phyloP scores from a whole-genome alignment of 1,140 invertebrate genomes.

The Calephelis virginiensis region DNA sequence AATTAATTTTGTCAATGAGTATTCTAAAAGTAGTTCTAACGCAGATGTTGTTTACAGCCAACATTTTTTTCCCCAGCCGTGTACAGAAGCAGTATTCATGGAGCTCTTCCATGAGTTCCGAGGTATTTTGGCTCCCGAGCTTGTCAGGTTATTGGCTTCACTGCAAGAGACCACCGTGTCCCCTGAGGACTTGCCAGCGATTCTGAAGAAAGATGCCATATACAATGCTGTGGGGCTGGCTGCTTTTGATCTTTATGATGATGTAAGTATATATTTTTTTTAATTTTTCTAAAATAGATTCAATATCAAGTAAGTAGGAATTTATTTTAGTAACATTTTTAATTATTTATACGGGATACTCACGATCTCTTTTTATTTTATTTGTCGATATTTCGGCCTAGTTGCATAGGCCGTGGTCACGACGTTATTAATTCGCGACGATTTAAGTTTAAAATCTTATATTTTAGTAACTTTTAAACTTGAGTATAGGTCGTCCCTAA shows the following conservation, averaged over 20 bases:
- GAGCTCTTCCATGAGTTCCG: constrained; percentile 88
- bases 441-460: no score
- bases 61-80: constrained; percentile 80
- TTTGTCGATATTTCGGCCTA: no score
- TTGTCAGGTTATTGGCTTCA: constrained; percentile 79
- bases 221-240: constrained; percentile 95
- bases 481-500: no score
- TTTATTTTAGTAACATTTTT: no score
- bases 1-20: no score
- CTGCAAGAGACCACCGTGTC: constrained; percentile 48
- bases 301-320: no score
- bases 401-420: no score
- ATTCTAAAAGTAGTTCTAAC: no score
- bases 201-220: constrained; percentile 95
- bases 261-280: constrained; percentile 79
- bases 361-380: no score
- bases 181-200: constrained; percentile 83
- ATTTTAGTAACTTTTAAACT: no score
- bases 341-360: no score
- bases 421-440: no score
- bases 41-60: neutral
- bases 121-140: constrained; percentile 83
- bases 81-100: constrained; percentile 91
- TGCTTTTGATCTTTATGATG: constrained; percentile 95
- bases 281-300: neutral